phyloP scores from a whole-genome alignment of 2,797 vertebrate species.

The Paramormyrops hopkinsi region DNA sequence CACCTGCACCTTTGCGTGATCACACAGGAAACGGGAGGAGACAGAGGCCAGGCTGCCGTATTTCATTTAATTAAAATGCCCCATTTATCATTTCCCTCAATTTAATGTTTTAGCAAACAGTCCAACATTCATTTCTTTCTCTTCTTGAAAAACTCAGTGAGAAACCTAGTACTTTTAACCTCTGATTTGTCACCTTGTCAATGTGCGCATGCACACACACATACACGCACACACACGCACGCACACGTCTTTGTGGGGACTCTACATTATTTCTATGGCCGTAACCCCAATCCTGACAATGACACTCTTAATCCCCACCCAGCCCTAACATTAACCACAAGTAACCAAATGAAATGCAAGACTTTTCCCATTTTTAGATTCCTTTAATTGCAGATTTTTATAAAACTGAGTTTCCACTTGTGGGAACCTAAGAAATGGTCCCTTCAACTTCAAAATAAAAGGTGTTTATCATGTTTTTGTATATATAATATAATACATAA shows the following conservation, averaged over 20 bases:
- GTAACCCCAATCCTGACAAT: background rate
- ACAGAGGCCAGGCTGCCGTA: conserved; percentile 24
- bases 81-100: conserved; percentile 32
- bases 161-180: conserved; percentile 10
- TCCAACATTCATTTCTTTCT: conserved; percentile 34
- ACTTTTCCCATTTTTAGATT: background rate
- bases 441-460: background rate
- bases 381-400: background rate
- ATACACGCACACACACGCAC: background rate
- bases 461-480: background rate
- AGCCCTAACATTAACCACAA: background rate
- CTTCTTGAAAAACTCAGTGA: conserved; percentile 6
- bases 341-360: background rate
- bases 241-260: background rate
- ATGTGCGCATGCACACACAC: background rate
- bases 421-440: background rate
- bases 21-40: background rate
- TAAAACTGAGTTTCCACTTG: background rate
- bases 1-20: background rate
- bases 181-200: conserved; percentile 6
- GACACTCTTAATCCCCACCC: background rate
- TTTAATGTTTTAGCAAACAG: conserved; percentile 27
- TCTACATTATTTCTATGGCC: background rate
- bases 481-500: background rate
- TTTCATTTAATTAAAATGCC: conserved; percentile 23